A percentile compares a stretch with the other conserved stretches of the same genome.
phyloP scores from a whole-genome alignment of 37 sponge, comb jelly and placozoan genomes.

The Cladorhizidae sp. region DNA sequence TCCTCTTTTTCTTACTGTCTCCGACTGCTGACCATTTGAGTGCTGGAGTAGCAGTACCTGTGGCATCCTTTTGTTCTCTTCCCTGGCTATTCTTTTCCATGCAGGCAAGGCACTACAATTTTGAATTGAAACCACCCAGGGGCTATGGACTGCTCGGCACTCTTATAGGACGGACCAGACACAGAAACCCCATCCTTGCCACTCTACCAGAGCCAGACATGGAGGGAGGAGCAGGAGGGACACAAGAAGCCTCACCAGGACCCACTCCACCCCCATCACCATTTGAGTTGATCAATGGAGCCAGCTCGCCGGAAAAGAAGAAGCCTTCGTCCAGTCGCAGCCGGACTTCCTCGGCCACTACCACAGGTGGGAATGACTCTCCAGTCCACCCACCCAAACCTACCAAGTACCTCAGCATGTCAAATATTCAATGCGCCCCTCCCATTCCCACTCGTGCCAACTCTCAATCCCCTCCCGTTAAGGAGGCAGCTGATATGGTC shows the following conservation, averaged over 20 bases:
- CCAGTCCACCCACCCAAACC: constrained; percentile 5
- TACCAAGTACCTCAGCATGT: background rate
- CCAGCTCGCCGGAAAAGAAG: background rate
- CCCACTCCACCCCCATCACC: constrained; percentile 2
- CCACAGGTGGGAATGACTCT: background rate
- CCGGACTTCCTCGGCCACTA: background rate
- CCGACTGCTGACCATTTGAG: too few species aligned
- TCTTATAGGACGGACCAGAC: constrained; percentile 3
- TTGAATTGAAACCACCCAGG: constrained; percentile 68
- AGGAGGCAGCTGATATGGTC: too few species aligned
- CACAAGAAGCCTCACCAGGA: background rate
- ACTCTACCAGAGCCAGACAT: background rate
- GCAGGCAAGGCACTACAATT: constrained; percentile 60
- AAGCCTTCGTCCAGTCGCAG: background rate
- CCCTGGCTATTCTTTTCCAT: background rate
- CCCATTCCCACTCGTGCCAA: background rate
- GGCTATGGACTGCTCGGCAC: constrained; percentile 6
- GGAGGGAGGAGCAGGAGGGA: background rate
- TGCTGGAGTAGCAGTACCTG: too few species aligned
- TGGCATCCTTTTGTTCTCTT: too few species aligned
- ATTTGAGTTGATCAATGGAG: background rate
- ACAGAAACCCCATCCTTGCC: background rate
- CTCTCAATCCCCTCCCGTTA: background rate
- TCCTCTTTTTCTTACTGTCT: too few species aligned
- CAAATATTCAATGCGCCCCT: background rate